Base-by-base conservation (phyloP, 2,888 invertebrate genomes). In the Noctuana brunneofusca region DNA sequence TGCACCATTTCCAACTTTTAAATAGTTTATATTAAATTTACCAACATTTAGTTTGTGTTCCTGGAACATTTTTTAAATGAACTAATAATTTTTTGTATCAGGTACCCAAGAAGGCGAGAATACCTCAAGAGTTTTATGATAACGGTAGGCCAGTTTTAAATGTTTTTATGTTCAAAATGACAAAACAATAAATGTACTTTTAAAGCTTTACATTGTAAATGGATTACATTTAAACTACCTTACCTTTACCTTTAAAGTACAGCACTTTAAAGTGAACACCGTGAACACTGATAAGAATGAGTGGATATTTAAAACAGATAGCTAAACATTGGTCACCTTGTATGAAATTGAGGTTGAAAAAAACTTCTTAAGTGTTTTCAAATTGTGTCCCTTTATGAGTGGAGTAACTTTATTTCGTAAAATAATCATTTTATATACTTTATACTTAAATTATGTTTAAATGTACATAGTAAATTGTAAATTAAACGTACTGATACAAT, bases 21-120 rank as follows among this genome's bases (percentile, higher is more conserved):
- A 78, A 79, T 93, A 94, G 68, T 94, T 93, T 41, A 94, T 85
- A 52, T 87, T 76, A 69, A 90, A 86, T 48, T 92, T 82, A n/a
- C 93, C 92, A 0, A 97, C 92, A 70, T 92, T 87, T 14, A 95
- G 84, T 81, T 93, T 94, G 22, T 92, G 80, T 79, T 95, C 95
- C 95, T 95, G 73, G 65, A 84, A 80, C 43, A 63, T 53, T 14
- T 32, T 46, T 12, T 22, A 22, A 22, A 11, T 22, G 3, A n/a
- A 35, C 12, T n/a, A 35, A 35, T 35, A 12, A 11, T 3, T 12
- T 12, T n/a, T 11, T n/a, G 1, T 4, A 35, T 27, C 3, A 9
- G 6, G 35, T 35, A 35, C 9, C 6, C 35, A 35, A 35, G 11
- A 11, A 12, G 35, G 12, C 35, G 9, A 35, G 2, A 35, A 12